phyloP scores from a whole-genome alignment of 2,797 vertebrate genomes.

The Propithecus perrieri region DNA sequence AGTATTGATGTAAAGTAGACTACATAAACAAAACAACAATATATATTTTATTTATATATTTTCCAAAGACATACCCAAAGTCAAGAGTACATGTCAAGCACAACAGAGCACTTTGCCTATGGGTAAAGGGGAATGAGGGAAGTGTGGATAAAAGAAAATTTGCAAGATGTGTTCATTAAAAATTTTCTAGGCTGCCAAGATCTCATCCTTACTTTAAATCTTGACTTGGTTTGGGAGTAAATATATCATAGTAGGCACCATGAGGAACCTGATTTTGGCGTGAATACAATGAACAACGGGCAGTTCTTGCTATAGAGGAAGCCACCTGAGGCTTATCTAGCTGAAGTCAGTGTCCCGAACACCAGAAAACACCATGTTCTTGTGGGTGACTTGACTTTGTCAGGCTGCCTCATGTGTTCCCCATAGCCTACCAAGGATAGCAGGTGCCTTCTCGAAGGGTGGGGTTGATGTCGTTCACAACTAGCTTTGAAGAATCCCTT shows the following conservation, averaged over 20 bases:
- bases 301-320: not conserved
- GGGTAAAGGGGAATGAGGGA: not conserved
- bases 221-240: slow-evolving; percentile 10
- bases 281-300: not conserved
- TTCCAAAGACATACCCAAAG: not conserved
- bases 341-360: not conserved
- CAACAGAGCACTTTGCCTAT: not conserved
- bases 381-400: not conserved
- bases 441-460: not conserved
- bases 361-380: not conserved
- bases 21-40: not conserved
- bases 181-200: not conserved
- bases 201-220: not conserved
- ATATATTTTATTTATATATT: not conserved
- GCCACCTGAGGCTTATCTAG: not conserved
- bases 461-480: not conserved
- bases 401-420: not conserved
- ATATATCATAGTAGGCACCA: not conserved
- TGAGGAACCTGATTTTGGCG: not conserved
- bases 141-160: not conserved
- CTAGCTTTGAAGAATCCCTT: not conserved
- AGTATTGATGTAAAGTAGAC: not conserved
- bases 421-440: not conserved
- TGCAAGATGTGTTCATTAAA: not conserved
- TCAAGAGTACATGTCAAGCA: not conserved